phyloP scores from a whole-genome alignment of 1,140 invertebrate genomes.

The Matsumurasca onukii region DNA sequence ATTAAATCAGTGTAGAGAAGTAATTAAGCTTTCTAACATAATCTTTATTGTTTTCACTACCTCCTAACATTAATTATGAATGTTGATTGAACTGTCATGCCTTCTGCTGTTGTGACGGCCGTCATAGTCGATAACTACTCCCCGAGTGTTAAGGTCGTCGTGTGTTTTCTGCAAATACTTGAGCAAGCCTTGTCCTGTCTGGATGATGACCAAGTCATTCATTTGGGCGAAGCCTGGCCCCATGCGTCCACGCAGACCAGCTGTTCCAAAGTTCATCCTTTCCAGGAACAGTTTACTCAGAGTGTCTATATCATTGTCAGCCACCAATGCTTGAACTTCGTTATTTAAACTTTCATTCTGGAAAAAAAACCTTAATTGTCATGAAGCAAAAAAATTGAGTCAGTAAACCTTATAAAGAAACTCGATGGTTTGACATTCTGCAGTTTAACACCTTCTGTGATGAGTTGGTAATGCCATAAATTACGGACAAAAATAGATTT shows the following conservation, averaged over 20 bases:
- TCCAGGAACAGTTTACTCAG: conserved; percentile 61
- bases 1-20: no score
- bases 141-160: conserved; percentile 54
- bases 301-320: conserved; percentile 51
- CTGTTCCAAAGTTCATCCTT: conserved; percentile 83
- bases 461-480: background rate
- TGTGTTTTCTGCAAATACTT: conserved; percentile 67
- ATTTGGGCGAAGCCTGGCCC: conserved; percentile 89
- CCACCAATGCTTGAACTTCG: conserved; percentile 57
- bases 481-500: background rate
- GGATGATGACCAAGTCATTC: conserved; percentile 97
- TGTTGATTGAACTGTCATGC: no score
- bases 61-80: no score
- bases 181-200: conserved; percentile 91
- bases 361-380: conserved; percentile 39
- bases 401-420: conserved; percentile 23
- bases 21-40: no score
- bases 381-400: conserved; percentile 30
- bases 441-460: no score
- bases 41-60: no score
- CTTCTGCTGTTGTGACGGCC: conserved; percentile 91
- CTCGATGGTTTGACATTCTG: conserved; percentile 20
- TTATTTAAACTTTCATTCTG: conserved; percentile 53
- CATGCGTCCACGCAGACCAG: conserved; percentile 90
- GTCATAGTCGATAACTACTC: conserved; percentile 93